Percentiles rank a stretch among this genome's conserved stretches.
Evolutionary conservation across 2,797 vertebrate genomes (phyloP).

Genomic region (Brachyalestes nurse): DNA sequence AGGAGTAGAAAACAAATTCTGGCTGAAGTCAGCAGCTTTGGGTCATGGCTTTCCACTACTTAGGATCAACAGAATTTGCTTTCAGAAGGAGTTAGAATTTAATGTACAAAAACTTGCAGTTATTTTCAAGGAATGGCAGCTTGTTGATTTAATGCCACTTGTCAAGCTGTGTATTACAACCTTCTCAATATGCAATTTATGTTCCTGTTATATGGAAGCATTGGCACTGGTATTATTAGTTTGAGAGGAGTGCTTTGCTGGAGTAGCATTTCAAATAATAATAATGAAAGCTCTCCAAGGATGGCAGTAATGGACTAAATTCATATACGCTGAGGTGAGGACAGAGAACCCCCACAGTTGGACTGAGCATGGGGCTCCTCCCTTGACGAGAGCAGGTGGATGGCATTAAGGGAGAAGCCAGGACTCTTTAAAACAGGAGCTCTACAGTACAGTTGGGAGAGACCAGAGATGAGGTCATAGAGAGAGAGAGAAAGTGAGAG

Average conservation of each 20-base stretch:
- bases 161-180: neutral
- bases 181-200: neutral
- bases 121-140: neutral
- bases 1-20: neutral
- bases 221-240: neutral
- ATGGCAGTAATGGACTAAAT: neutral
- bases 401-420: too few species aligned
- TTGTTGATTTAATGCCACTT: neutral
- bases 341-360: too few species aligned
- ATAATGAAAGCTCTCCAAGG: neutral
- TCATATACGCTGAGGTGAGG: neutral
- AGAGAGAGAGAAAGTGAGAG: too few species aligned
- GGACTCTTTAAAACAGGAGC: too few species aligned
- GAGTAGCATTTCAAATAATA: neutral
- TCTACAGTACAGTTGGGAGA: too few species aligned
- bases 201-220: neutral
- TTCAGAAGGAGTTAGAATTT: too few species aligned
- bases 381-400: too few species aligned
- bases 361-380: too few species aligned
- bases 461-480: too few species aligned
- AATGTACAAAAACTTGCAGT: neutral
- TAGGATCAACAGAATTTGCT: neutral
- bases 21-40: neutral
- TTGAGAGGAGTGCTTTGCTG: neutral
- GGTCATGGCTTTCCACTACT: neutral